Conservation (phyloP, 2,113 vertebrate genomes). For the Mohoua ochrocephala region DNA sequence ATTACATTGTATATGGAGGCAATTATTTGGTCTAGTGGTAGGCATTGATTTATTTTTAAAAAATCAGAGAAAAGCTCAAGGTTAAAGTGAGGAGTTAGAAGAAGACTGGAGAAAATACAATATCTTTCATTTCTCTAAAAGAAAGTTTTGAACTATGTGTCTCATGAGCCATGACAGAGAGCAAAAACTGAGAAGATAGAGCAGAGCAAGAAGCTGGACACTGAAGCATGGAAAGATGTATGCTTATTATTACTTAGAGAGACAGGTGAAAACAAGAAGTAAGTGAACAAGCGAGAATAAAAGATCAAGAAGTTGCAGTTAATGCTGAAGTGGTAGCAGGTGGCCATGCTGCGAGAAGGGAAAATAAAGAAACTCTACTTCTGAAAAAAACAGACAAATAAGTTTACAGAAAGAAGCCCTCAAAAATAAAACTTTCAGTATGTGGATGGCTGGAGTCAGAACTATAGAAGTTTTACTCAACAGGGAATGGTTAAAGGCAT, state of each 20-base stretch:
- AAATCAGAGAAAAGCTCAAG: background rate
- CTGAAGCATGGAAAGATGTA: constrained; percentile 57
- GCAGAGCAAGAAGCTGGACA: constrained; percentile 9
- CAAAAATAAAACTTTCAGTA: background rate
- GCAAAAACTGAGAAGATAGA: constrained; percentile 12
- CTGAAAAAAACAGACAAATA: background rate
- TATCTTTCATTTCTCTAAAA: constrained; percentile 21
- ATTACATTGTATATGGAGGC: background rate
- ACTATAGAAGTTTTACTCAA: background rate
- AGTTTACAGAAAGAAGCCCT: background rate
- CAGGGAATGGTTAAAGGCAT: background rate
- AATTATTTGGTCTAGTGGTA: background rate
- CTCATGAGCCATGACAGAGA: constrained; percentile 38
- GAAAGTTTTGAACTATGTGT: background rate
- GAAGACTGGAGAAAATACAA: background rate
- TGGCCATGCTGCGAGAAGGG: background rate
- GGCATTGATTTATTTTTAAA: background rate
- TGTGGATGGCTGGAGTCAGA: background rate
- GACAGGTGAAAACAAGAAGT: constrained; percentile 28
- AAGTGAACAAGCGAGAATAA: constrained; percentile 20
- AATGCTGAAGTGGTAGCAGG: constrained; percentile 7
- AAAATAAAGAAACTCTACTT: background rate
- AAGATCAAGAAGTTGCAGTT: background rate
- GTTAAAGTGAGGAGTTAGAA: background rate
- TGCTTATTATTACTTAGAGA: constrained; percentile 37